These are phyloP conservation scores for Holcopasites calliopsidis DNA, from an alignment of 1,140 invertebrate genomes.

Conservation along the genomic window DNA sequence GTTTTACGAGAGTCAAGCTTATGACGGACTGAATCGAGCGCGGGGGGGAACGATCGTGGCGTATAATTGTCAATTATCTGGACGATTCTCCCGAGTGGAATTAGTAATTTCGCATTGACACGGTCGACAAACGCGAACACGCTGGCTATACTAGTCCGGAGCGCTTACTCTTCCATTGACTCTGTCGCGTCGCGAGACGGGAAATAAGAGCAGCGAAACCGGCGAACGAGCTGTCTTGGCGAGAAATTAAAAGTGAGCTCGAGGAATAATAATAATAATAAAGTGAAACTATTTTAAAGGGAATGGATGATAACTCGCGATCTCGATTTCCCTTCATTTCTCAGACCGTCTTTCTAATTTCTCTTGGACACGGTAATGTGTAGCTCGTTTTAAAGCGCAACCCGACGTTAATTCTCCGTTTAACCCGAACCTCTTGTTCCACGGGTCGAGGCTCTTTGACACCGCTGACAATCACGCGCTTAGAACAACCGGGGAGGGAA, in stretches of 20 bases:
- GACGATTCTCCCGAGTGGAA: neutral
- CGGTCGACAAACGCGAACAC: too few relatives aligned
- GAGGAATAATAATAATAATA: too few relatives aligned
- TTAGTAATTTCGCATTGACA: neutral
- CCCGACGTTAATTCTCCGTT: constrained; percentile 29
- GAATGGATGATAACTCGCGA: neutral
- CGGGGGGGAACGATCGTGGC: constrained; percentile 17
- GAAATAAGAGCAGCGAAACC: too few relatives aligned
- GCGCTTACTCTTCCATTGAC: too few relatives aligned
- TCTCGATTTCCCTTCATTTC: constrained; percentile 31
- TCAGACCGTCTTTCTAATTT: constrained; percentile 23
- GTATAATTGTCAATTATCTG: constrained; percentile 41
- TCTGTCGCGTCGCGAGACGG: too few relatives aligned
- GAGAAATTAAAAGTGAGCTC: too few relatives aligned
- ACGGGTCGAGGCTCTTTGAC: constrained; percentile 41
- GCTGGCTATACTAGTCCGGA: too few relatives aligned
- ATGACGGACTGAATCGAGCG: neutral
- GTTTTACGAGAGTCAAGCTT: constrained; percentile 37
- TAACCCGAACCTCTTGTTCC: constrained; percentile 18
- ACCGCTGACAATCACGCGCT: constrained; percentile 24
- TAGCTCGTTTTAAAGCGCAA: constrained; percentile 7
- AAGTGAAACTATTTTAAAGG: too few relatives aligned
- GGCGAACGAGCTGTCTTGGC: too few relatives aligned
- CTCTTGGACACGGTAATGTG: too few relatives aligned
- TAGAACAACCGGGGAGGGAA: neutral